Percentiles rank a stretch among this genome's conserved stretches.
These are phyloP conservation scores for Aix galericulata DNA, from an alignment of 2,113 vertebrate genomes.

Conservation along the genomic window DNA sequence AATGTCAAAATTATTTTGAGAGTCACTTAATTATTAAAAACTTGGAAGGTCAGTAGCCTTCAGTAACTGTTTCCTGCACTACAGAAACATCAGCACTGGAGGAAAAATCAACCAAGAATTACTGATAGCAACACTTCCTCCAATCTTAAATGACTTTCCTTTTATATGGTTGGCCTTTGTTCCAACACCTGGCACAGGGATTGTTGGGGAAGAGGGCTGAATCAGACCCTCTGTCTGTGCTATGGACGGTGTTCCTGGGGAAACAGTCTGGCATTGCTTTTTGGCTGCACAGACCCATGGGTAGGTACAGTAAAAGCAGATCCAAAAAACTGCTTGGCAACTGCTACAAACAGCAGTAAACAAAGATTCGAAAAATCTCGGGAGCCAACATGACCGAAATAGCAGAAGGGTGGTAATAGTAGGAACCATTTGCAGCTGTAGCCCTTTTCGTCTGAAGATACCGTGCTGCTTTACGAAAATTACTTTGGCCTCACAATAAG, in stretches of 20 bases:
- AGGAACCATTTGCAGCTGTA: neutral
- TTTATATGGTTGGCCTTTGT: rapidly evolving
- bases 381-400: neutral
- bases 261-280: neutral
- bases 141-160: neutral
- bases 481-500: neutral
- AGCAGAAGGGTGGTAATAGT: neutral
- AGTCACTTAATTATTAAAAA: neutral
- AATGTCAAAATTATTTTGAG: neutral
- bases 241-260: neutral
- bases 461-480: neutral
- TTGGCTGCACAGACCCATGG: neutral
- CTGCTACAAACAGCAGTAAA: conserved; percentile 41
- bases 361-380: neutral
- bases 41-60: neutral
- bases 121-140: neutral
- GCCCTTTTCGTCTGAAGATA: neutral
- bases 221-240: neutral
- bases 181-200: neutral
- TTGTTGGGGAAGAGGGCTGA: neutral
- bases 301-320: neutral
- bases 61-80: neutral
- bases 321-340: conserved; percentile 4
- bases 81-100: neutral
- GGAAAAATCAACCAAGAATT: neutral